Evolutionary conservation across 2,113 vertebrate species (phyloP).

Genomic region (Lathamus discolor): DNA sequence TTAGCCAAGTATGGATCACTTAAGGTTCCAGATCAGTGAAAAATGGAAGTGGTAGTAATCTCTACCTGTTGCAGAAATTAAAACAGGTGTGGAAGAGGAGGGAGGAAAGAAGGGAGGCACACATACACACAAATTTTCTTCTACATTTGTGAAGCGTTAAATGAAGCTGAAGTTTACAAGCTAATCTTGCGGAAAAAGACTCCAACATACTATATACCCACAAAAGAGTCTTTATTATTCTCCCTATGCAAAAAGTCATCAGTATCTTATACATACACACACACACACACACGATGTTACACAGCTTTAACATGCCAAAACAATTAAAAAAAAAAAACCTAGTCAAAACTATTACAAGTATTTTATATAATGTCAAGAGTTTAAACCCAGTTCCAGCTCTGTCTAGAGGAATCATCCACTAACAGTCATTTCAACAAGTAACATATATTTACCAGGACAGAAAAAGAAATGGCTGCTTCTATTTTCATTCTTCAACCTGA

Average conservation of each 20-base stretch:
- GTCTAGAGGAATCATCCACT: background rate
- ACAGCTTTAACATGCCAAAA: background rate
- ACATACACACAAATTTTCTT: fast-evolving
- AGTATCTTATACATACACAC: background rate
- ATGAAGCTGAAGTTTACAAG: background rate
- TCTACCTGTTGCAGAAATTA: background rate
- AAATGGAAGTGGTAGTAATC: background rate
- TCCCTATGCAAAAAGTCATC: background rate
- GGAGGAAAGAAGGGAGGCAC: background rate
- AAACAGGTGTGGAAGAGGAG: background rate
- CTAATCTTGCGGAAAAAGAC: background rate
- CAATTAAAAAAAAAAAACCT: background rate
- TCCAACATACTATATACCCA: background rate
- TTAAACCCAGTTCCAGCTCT: background rate
- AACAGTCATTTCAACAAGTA: background rate
- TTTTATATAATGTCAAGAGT: background rate
- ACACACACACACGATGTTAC: background rate
- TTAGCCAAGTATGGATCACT: background rate
- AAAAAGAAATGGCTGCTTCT: background rate
- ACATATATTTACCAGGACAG: background rate
- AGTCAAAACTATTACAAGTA: background rate
- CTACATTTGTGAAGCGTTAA: background rate
- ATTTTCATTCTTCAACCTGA: background rate
- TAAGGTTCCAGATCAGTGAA: background rate
- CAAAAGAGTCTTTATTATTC: background rate